Base-by-base conservation (phyloP, 2,113 vertebrate species). In the Propithecus coquereli region DNA sequence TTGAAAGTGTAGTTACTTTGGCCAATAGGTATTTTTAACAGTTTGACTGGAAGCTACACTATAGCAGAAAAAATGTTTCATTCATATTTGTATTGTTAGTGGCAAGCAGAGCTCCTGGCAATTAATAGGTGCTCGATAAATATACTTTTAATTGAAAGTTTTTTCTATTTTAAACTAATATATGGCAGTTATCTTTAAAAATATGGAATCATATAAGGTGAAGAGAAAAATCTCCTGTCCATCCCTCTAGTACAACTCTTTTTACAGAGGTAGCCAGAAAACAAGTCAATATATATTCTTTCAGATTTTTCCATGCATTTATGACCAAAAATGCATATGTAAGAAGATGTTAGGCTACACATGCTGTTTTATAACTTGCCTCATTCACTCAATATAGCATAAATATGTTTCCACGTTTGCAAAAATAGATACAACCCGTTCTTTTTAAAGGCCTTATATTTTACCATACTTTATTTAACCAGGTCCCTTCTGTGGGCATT, bases 311-410 rank as follows among this genome's bases (percentile, higher is more conserved):
- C 52, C 23, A 13, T 3, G 2, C 30, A 22, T 20, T 87, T 73
- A 25, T 0, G 43, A 34, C 34, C 70, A 32, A 52, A 73, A 27
- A 8, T 23, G 1, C 3, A 7, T 2, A 79, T 4, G 7, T 4
- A 20, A 50, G 34, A n/a, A 40, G 45, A 13, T 7, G 13, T 59
- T 30, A 57, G 37, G 25, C 3, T 11, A 3, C 3, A 3, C 0
- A 18, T 5, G 2, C 37, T 70, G 22, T 13, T 47, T 74, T 11
- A 5, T 20, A 57, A 37, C 22, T 13, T 12, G 1, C 6, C 86
- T 40, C 30, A 52, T 40, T 92, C 47, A 59, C 14, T 20, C 63
- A 32, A 5, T 16, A 52, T 0, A 30, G 3, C 34, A 45, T 3
- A 54, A 3, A 45, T 2, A 10, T 1, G 8, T 68, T 40, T 47